Conservation (phyloP, 2,797 vertebrate species). For the Anguilla marmorata region DNA sequence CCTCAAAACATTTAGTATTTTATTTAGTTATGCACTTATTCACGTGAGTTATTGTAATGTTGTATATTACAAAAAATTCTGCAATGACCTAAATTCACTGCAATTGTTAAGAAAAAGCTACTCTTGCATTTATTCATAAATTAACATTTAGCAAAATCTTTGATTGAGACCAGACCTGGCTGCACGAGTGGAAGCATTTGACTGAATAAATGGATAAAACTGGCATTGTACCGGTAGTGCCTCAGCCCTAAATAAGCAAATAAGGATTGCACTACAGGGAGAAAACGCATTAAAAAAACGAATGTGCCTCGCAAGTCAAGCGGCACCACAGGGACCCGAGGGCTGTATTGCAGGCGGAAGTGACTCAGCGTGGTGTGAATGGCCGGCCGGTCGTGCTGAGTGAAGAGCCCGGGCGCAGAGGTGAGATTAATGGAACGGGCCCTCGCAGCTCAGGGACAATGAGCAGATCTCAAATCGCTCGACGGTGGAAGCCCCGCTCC, state of each 20-base stretch:
- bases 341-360: constrained; percentile 33
- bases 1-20: not conserved
- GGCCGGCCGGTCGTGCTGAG: constrained; percentile 33
- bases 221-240: too few species aligned
- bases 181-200: not conserved
- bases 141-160: not conserved
- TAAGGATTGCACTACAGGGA: not conserved
- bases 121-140: not conserved
- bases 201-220: not conserved
- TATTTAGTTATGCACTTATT: not conserved
- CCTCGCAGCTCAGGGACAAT: constrained; percentile 30
- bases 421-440: constrained; percentile 38
- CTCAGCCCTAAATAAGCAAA: constrained; percentile 10
- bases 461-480: not conserved
- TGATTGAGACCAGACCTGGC: not conserved
- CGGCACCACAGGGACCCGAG: constrained; percentile 39
- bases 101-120: not conserved
- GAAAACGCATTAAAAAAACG: not conserved
- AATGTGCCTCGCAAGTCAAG: constrained; percentile 35
- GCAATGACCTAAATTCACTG: not conserved
- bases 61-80: not conserved
- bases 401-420: constrained; percentile 26
- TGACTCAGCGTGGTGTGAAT: constrained; percentile 30
- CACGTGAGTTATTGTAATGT: not conserved
- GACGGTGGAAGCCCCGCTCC: constrained; percentile 15